A percentile compares a stretch with the other conserved stretches of the same genome.
Conservation (phyloP, 1,140 invertebrate species). For the Heterodera carotae region DNA sequence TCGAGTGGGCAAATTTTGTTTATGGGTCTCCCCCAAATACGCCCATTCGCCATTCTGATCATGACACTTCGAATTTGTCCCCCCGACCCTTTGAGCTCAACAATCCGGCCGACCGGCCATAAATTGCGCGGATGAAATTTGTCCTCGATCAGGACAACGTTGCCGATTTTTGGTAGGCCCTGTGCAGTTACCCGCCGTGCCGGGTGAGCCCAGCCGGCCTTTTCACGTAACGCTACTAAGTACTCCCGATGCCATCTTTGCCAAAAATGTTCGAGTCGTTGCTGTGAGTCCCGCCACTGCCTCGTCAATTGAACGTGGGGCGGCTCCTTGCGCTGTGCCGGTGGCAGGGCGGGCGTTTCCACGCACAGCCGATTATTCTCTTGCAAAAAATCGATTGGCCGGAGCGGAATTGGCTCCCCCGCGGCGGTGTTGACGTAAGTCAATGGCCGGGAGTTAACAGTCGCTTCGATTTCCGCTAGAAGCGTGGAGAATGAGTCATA, state of each 20-base stretch:
- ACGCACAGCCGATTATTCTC: too few species aligned
- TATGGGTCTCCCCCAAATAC: not conserved
- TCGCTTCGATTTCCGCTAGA: too few species aligned
- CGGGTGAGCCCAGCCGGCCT: not conserved
- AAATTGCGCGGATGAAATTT: conserved; percentile 10
- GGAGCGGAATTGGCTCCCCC: too few species aligned
- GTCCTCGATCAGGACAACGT: conserved; percentile 27
- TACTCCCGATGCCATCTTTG: conserved; percentile 13
- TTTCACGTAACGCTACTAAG: not conserved
- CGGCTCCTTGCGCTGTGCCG: too few species aligned
- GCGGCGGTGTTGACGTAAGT: not conserved
- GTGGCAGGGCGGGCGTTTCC: too few species aligned
- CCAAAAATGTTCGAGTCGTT: conserved; percentile 24
- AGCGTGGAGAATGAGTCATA: conserved; percentile 2
- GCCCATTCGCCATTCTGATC: conserved; percentile 5
- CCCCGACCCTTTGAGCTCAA: not conserved
- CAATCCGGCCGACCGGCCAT: conserved; percentile 10
- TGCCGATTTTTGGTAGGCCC: conserved; percentile 4
- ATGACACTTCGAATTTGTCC: not conserved
- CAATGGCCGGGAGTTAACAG: conserved; percentile 17
- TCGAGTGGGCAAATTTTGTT: not conserved
- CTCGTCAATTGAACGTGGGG: too few species aligned
- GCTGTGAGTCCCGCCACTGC: not conserved
- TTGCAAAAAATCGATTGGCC: too few species aligned
- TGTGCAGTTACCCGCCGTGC: not conserved